Evolutionary conservation across 2,113 vertebrate genomes (phyloP), one percentile per base, ranked within the genome.

Genomic region (Gnathonemus longibarbis): DNA sequence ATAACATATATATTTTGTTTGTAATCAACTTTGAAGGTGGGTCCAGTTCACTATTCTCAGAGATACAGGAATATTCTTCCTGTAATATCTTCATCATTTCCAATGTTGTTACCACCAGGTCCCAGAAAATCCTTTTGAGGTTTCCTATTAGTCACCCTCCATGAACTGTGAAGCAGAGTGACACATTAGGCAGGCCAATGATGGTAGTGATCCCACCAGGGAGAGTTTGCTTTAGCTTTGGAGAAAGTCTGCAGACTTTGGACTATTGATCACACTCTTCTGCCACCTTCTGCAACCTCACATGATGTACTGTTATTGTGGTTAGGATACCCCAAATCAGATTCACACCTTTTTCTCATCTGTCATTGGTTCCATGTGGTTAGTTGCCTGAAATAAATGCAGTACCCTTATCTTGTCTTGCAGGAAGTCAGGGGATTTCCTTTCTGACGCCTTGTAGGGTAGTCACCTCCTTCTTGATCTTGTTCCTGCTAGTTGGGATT

Each of bases 221-320:
- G 17, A 85, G 70, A 93, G 94, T 94, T 94, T 95, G 94, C 94
- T 93, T 94, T 92, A 92, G 93, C 92, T 88, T 91, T 48, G 92
- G 92, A 92, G 91, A 94, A 93, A 93, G 92, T 93, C 77, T 88
- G 86, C 92, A 90, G 94, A 96, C 96, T 96, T 96, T 94, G 93
- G 92, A 96, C 95, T 96, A 96, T 96, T 95, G 96, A 96, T 95
- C 27, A 89, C 4, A 45, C 91, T 92, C 91, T 90, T 92, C 92
- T 93, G 92, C 39, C 92, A 91, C 93, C 91, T 90, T 49, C 87
- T 85, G 53, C 91, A 94, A 91, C 92, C 88, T 89, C 70, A 53
- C 13, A 74, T 88, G 77, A 48, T 91, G 74, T 27, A 6, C 88
- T 49, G 27, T 45, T 19, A 4, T n/a, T 48, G 31, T 7, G 15